Evolutionary conservation across 92 coral and sea anemone species (phyloP), one percentile per base, ranked within the genome.

Genomic region (Blastomussa wellsi): DNA sequence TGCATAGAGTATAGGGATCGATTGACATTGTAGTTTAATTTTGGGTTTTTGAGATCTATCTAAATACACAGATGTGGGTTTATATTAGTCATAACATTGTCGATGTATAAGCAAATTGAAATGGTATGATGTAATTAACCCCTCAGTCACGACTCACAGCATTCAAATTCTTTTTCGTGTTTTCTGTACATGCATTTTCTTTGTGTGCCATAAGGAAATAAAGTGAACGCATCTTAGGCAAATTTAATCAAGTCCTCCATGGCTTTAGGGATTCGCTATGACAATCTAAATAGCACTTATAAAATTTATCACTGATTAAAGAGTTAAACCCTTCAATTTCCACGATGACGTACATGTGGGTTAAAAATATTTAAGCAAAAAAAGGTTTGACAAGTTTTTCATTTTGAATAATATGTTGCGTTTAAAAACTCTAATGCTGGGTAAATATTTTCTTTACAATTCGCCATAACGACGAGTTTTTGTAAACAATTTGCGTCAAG

Each of bases 351-450:
- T 59, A 60, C 0, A 69, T 69, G 74, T 69, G 47, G 28, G 20
- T 10, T 79, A 38, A 17, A 10, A 44, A 33, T 77, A 39, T 77
- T 49, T 26, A 57, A 20, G 20, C 22, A 57, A 49, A 20, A 29
- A 29, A 42, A 49, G 11, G 0, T 51, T 81, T 57, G 10, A 81
- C 85, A 71, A 51, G 38, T 81, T 70, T 80, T 81, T 81, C 47
- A 20, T 35, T 11, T 66, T 49, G 24, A 44, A 44, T 57, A 22
- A 13, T 24, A 71, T 70, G 57, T 51, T 35, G 60, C 42, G 36
- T 35, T 70, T 76, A 35, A 32, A 44, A 72, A 70, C n/a, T 38
- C 31, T 80, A 51, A 70, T 24, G 37, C 69, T 26, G 14, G 20
- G 32, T n/a, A 14, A 42, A 37, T 80, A 72, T 71, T 78, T 52